Conservation (phyloP, 2,888 invertebrate genomes). For the Chrysina gloriosa region DNA sequence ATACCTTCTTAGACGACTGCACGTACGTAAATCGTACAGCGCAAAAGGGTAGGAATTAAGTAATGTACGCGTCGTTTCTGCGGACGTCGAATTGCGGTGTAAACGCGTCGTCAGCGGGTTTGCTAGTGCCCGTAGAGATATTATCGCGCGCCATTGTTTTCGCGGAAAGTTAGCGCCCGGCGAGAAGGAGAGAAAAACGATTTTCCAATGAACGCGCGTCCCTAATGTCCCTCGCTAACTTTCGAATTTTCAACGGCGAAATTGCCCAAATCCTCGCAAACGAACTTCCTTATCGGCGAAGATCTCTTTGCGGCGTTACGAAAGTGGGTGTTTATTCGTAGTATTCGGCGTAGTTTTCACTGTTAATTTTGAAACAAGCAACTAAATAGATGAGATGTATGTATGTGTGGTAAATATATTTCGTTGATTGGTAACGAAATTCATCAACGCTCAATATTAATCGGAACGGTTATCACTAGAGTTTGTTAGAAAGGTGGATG, state of each 20-base stretch:
- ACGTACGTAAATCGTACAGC: not conserved
- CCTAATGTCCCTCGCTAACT: not conserved
- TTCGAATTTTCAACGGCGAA: not conserved
- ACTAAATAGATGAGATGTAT: no score
- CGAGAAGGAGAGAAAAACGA: not conserved
- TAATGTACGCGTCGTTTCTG: slow-evolving; percentile 9
- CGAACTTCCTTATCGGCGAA: not conserved
- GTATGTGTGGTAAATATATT: no score
- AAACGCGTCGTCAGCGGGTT: slow-evolving; percentile 27
- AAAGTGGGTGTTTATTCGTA: not conserved
- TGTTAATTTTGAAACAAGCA: no score
- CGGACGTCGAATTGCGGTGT: slow-evolving; percentile 25
- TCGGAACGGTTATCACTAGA: no score
- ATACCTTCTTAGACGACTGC: not conserved
- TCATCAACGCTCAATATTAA: no score
- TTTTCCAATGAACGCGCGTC: not conserved
- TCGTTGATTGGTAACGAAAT: no score
- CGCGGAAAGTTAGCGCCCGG: slow-evolving; percentile 14
- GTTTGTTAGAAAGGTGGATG: no score
- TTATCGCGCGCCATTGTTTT: slow-evolving; percentile 22
- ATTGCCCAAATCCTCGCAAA: not conserved
- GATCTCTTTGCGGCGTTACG: not conserved
- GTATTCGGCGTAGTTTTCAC: no score
- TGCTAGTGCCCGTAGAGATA: slow-evolving; percentile 16
- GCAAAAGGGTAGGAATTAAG: no score